These are phyloP conservation scores for Drosophila leontia DNA, from an alignment of 1,140 invertebrate genomes.

Conservation along the genomic window DNA sequence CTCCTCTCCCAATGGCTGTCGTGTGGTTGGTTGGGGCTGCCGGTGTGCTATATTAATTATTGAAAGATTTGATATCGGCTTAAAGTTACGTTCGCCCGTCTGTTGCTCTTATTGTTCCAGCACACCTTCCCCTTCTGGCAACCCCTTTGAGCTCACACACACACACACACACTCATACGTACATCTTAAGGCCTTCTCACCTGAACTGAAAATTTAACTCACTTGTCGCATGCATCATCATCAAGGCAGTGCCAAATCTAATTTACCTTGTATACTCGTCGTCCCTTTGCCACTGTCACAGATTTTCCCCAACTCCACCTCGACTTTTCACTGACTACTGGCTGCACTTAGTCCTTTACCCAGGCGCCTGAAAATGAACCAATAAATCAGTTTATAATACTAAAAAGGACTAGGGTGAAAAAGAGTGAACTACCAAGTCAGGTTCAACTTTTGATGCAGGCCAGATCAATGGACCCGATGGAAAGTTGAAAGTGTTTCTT, in stretches of 20 bases:
- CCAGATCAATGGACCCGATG: constrained; percentile 57
- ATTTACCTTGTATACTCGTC: constrained; percentile 48
- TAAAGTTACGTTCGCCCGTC: constrained; percentile 62
- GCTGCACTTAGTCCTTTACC: constrained; percentile 47
- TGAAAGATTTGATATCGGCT: constrained; percentile 80
- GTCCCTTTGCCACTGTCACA: constrained; percentile 1
- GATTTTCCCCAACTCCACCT: background rate
- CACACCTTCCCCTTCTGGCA: background rate
- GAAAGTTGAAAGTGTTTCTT: constrained; percentile 65
- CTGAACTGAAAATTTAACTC: constrained; percentile 55
- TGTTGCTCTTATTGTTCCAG: constrained; percentile 53
- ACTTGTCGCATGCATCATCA: constrained; percentile 79
- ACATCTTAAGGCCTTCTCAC: background rate
- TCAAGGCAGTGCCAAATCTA: constrained; percentile 64
- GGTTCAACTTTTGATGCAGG: constrained; percentile 71
- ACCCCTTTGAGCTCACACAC: no score
- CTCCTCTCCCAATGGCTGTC: constrained; percentile 23
- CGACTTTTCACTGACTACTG: constrained; percentile 13
- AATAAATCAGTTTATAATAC: constrained; percentile 82
- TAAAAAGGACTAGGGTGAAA: constrained; percentile 49
- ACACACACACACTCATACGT: no score
- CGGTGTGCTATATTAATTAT: constrained; percentile 74
- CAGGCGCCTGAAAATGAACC: constrained; percentile 70
- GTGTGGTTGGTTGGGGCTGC: background rate
- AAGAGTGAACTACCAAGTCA: constrained; percentile 31